phyloP scores from a whole-genome alignment of 2,113 vertebrate species.

The Leptocoma aspasia region DNA sequence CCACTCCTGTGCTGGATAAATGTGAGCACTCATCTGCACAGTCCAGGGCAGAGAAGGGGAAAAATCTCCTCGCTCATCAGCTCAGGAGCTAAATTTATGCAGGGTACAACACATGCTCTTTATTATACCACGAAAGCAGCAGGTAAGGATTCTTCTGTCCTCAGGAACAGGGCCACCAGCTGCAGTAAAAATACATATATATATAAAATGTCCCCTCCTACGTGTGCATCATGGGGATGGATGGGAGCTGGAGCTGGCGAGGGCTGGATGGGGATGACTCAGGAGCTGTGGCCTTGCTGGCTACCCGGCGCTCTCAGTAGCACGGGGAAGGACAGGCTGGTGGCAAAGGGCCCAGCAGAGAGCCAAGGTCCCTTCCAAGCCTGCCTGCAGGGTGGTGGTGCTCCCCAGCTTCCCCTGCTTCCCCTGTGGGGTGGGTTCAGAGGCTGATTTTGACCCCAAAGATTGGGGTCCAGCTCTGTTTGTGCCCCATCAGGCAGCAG shows the following conservation, averaged over 20 bases:
- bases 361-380: not conserved
- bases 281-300: constrained; percentile 15
- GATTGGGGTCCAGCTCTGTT: not conserved
- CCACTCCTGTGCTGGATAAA: not conserved
- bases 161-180: not conserved
- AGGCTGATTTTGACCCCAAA: not conserved
- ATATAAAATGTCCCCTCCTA: not conserved
- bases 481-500: fast-evolving
- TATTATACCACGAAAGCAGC: not conserved
- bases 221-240: not conserved
- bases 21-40: not conserved
- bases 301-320: not conserved
- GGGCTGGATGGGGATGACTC: constrained; percentile 17
- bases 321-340: not conserved
- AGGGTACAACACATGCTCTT: not conserved
- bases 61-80: not conserved
- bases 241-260: constrained; percentile 33
- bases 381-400: not conserved
- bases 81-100: constrained; percentile 20
- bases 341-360: not conserved
- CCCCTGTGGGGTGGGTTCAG: not conserved
- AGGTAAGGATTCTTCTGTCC: constrained; percentile 15
- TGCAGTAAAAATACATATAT: not conserved
- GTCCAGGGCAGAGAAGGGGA: not conserved
- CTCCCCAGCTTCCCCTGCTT: not conserved